These are phyloP conservation scores for Pectinophora gossypiella DNA, from an alignment of 1,140 invertebrate genomes.

Conservation along the genomic window DNA sequence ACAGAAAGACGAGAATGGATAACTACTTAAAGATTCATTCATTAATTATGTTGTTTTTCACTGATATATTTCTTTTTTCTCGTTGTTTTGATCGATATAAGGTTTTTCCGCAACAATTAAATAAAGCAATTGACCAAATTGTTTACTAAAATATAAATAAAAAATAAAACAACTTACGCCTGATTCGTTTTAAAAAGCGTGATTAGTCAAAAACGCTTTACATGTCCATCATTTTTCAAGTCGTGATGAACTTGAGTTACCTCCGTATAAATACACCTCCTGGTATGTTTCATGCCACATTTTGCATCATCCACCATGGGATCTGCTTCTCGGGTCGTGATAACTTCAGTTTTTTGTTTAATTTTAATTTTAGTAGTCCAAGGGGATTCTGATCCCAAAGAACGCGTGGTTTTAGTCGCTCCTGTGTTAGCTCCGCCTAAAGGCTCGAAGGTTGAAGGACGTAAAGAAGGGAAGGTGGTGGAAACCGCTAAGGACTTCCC, in stretches of 20 bases:
- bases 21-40: too few species aligned
- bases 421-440: constrained; percentile 45
- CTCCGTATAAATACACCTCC: constrained; percentile 43
- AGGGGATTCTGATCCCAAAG: constrained; percentile 17
- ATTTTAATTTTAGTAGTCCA: constrained; percentile 5
- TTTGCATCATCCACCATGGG: constrained; percentile 22
- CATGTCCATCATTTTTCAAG: constrained; percentile 24
- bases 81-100: too few species aligned
- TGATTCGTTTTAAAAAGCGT: not conserved
- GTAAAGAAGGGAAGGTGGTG: constrained; percentile 22
- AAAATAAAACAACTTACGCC: too few species aligned
- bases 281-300: constrained; percentile 14
- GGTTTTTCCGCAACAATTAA: too few species aligned
- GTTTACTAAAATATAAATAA: too few species aligned
- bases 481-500: constrained; percentile 64
- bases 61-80: too few species aligned
- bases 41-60: too few species aligned
- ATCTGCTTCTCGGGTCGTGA: constrained; percentile 7
- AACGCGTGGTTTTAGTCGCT: constrained; percentile 34
- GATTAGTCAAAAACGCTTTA: too few species aligned
- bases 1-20: too few species aligned
- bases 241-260: constrained; percentile 41
- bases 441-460: constrained; percentile 10
- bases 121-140: too few species aligned
- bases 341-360: not conserved